These are phyloP conservation scores for Chloroceryle inda DNA, from an alignment of 2,797 vertebrate species.

Conservation along the genomic window DNA sequence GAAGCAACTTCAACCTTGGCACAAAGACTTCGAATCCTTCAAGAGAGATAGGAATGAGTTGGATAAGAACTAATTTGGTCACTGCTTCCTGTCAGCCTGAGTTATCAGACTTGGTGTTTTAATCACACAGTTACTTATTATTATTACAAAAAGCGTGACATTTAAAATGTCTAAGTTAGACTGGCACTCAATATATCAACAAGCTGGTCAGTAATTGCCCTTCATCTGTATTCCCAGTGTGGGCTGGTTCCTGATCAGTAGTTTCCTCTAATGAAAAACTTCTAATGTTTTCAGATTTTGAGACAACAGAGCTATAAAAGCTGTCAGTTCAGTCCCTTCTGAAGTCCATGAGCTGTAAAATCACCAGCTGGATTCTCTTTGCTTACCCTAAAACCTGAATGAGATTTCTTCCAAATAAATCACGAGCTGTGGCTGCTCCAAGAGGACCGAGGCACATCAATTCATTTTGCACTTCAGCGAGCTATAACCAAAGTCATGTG, in stretches of 20 bases:
- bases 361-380: conserved; percentile 4
- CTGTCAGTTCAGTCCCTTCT: not conserved
- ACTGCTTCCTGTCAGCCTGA: not conserved
- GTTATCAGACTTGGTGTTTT: not conserved
- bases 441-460: not conserved
- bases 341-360: not conserved
- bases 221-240: not conserved
- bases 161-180: not conserved
- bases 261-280: not conserved
- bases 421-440: rapidly evolving
- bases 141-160: not conserved
- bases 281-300: not conserved
- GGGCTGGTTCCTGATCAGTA: not conserved
- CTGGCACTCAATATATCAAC: not conserved
- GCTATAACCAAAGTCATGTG: not conserved
- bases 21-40: not conserved
- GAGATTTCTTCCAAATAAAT: not conserved
- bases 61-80: not conserved
- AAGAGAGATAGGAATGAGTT: not conserved
- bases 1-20: not conserved
- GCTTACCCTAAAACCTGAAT: not conserved
- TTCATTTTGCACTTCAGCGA: not conserved
- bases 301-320: not conserved
- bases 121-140: not conserved
- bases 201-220: not conserved